Evolutionary conservation across 2,113 vertebrate species (phyloP), one percentile per base, ranked within the genome.

Genomic region (Neodon shergylaensis): DNA sequence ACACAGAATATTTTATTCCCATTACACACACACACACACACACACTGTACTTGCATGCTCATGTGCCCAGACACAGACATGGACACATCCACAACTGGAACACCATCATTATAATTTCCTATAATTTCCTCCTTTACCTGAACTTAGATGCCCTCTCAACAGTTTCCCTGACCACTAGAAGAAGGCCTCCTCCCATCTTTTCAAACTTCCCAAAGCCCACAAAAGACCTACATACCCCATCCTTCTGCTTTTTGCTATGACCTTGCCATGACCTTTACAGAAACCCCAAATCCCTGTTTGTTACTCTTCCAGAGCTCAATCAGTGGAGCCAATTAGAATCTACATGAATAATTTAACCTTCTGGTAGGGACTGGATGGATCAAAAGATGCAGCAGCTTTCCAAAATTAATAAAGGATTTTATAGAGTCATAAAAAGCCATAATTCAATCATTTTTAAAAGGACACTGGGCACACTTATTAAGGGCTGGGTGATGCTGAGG

Each of bases 341-440:
- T 84, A 33, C 72, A 96, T 98, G 93, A 98, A 98, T 98, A 98
- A 98, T 98, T 98, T 98, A 98, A 97, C 94, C 87, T 93, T 93
- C 95, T 24, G 0, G 58, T 58, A 92, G 97, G 7, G 90, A 97
- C 14, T 97, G 96, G 47, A 86, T 89, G 58, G 76, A 94, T 96
- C 76, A 14, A 54, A 97, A 98, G 96, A 98, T 91, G 89, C 96
- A 97, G 91, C 74, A 3, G 78, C 96, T 98, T 98, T 94, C 83
- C 84, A 95, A 98, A 97, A 98, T 98, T 98, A 98, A 98, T 98
- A 98, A 98, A 98, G 96, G 90, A 83, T 98, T 98, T 99, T 98
- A 98, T 97, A 95, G 96, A 98, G 98, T 86, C 96, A 98, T 98
- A 98, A 98, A 98, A 97, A 97, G 96, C 91, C 96, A 97, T 98